Evolutionary conservation across 2,113 vertebrate genomes (phyloP).

Genomic region (Dicerorhinus sumatrensis): DNA sequence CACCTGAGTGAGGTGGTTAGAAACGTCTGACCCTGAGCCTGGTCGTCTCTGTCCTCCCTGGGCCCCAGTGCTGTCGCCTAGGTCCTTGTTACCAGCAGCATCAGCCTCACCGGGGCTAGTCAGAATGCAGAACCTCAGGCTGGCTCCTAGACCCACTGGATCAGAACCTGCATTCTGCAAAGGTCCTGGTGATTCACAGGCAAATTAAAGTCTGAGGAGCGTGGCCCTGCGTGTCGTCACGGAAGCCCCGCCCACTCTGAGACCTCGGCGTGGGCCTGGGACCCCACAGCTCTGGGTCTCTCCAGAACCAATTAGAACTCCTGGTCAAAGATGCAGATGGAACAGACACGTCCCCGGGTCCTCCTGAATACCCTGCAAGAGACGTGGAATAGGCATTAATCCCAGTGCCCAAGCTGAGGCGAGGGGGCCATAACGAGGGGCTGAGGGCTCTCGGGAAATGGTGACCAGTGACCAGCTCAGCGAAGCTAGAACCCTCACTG

Average conservation of each 20-base stretch:
- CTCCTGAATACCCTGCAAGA: background rate
- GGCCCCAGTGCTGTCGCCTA: background rate
- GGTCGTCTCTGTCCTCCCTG: accelerated
- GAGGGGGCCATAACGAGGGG: background rate
- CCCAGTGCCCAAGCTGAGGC: background rate
- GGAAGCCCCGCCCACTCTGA: background rate
- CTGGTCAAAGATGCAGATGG: too few relatives aligned
- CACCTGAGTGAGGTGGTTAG: too few relatives aligned
- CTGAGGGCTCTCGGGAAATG: background rate
- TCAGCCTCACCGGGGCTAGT: accelerated
- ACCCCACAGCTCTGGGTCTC: too few relatives aligned
- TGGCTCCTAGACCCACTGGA: background rate
- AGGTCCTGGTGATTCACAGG: background rate
- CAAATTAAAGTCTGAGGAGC: background rate
- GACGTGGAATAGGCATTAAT: background rate
- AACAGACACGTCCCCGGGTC: background rate
- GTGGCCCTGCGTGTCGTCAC: accelerated
- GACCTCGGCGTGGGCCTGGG: accelerated
- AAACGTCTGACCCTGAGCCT: accelerated
- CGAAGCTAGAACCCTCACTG: accelerated
- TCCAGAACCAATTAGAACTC: background rate
- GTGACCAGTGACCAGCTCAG: accelerated
- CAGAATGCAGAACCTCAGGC: background rate
- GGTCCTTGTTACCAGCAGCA: background rate
- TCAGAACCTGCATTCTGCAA: background rate